Percentiles rank a stretch among this genome's conserved stretches.
These are phyloP conservation scores for Eubasilissa regina DNA, from an alignment of 1,140 invertebrate genomes.

Conservation along the genomic window DNA sequence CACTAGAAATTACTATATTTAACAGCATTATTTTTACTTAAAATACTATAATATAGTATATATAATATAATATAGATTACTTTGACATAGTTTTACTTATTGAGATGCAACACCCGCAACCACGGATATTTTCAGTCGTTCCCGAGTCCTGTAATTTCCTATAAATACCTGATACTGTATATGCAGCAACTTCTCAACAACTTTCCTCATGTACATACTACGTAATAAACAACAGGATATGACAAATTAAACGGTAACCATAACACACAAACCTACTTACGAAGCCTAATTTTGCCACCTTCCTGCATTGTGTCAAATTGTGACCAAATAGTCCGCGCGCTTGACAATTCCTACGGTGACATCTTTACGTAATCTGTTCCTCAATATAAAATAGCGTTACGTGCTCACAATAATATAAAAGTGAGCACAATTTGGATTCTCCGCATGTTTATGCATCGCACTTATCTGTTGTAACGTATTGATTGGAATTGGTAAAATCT, in stretches of 20 bases:
- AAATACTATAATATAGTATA: no score
- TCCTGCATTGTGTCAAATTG: constrained; percentile 5
- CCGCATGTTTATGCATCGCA: constrained; percentile 17
- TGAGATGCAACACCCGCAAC: no score
- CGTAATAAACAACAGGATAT: no score
- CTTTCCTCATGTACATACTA: no score
- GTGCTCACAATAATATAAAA: constrained; percentile 11
- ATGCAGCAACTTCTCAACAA: no score
- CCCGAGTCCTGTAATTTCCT: no score
- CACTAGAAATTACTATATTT: no score
- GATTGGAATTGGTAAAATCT: constrained; percentile 25
- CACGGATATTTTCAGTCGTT: no score
- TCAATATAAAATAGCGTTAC: constrained; percentile 34
- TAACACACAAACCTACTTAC: constrained; percentile 33
- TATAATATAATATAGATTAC: no score
- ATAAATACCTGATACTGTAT: no score
- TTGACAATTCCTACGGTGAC: constrained; percentile 10
- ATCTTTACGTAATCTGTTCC: constrained; percentile 9
- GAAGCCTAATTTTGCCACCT: constrained; percentile 17
- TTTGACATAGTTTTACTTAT: no score
- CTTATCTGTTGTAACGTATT: neutral
- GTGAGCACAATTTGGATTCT: neutral
- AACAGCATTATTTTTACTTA: no score
- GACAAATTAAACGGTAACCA: constrained; percentile 2
- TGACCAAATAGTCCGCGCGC: constrained; percentile 1